Percentiles rank a stretch among this genome's conserved stretches.
phyloP scores from a whole-genome alignment of 2,797 vertebrate species.

The Phalanger gymnotis region DNA sequence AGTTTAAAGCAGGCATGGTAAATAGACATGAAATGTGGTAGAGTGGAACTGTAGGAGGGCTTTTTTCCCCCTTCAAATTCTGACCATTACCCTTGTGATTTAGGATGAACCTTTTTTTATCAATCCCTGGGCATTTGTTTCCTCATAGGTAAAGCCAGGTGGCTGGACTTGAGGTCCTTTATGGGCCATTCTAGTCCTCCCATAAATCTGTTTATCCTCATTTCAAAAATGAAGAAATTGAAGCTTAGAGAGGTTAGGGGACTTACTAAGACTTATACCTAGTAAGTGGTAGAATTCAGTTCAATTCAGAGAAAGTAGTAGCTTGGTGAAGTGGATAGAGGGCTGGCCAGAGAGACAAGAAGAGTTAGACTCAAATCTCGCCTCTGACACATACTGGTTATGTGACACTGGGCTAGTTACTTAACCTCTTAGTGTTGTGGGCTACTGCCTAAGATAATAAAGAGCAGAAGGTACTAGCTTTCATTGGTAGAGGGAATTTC shows the following conservation, averaged over 20 bases:
- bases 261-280: background rate
- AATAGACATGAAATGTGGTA: background rate
- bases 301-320: background rate
- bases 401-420: background rate
- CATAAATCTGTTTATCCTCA: background rate
- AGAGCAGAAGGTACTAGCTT: background rate
- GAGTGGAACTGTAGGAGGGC: background rate
- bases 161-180: background rate
- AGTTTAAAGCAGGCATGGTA: background rate
- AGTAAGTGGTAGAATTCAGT: background rate
- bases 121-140: background rate
- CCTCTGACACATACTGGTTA: background rate
- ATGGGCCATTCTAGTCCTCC: background rate
- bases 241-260: background rate
- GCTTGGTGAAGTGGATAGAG: background rate
- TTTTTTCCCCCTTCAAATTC: background rate
- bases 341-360: background rate
- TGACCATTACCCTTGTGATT: background rate
- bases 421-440: background rate
- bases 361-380: background rate
- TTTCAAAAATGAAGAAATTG: background rate
- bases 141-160: background rate
- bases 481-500: background rate
- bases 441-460: background rate
- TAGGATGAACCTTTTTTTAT: background rate